Evolutionary conservation across 2,888 invertebrate species (phyloP).

Genomic region (Eristalis arbustorum): DNA sequence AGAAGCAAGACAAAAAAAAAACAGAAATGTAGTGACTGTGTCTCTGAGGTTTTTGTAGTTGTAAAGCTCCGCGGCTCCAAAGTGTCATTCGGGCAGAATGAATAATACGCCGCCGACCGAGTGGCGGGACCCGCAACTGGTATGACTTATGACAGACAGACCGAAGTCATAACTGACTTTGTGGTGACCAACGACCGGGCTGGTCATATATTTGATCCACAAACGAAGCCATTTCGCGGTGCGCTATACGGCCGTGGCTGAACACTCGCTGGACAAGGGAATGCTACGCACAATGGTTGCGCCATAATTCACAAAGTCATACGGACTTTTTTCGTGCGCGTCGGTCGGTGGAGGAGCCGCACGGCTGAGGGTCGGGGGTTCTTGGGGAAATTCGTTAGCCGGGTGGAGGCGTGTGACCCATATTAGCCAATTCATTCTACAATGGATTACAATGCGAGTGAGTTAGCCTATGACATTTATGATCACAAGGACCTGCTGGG

Average conservation of each 20-base stretch:
- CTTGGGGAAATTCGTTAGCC: neutral
- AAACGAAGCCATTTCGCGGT: conserved; percentile 62
- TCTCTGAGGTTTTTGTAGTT: neutral
- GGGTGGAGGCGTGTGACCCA: conserved; percentile 32
- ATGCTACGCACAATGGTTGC: conserved; percentile 20
- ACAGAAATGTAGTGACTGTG: conserved; percentile 35
- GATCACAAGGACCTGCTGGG: neutral
- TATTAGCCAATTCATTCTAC: conserved; percentile 5
- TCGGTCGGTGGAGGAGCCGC: neutral
- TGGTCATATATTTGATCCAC: conserved; percentile 60
- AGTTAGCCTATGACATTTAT: neutral
- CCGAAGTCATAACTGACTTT: conserved; percentile 66
- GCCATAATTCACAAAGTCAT: conserved; percentile 55
- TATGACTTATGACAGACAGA: conserved; percentile 67
- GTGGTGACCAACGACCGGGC: conserved; percentile 69
- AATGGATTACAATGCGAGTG: neutral
- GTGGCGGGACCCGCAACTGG: conserved; percentile 11
- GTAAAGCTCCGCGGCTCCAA: conserved; percentile 37
- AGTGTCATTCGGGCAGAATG: conserved; percentile 33
- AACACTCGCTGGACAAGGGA: neutral
- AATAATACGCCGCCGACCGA: conserved; percentile 24
- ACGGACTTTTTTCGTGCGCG: conserved; percentile 3
- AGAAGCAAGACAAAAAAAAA: neutral
- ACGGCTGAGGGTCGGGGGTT: neutral
- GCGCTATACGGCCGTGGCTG: neutral